Evolutionary conservation across 2,888 invertebrate genomes (phyloP).

Genomic region (Copidosoma aretas): DNA sequence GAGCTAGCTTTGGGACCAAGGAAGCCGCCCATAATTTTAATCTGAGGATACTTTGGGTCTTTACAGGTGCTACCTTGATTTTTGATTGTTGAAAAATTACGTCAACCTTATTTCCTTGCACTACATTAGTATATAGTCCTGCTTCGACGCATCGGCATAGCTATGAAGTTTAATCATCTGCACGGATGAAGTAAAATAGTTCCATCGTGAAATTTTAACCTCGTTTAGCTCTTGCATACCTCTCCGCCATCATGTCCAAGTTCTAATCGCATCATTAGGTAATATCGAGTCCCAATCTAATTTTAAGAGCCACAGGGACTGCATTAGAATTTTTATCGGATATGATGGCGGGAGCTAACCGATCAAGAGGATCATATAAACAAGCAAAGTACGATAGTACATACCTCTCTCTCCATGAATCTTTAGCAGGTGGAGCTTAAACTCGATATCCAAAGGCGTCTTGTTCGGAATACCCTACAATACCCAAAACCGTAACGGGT

Average conservation of each 20-base stretch:
- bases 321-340: not conserved
- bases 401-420: not conserved
- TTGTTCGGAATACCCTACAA: too few species aligned
- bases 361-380: not conserved
- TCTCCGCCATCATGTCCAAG: not conserved
- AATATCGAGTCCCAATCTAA: not conserved
- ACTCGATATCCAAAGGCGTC: too few species aligned
- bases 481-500: too few species aligned
- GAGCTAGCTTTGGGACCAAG: constrained; percentile 23
- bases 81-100: not conserved
- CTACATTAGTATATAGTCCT: constrained; percentile 3
- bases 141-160: constrained; percentile 33
- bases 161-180: constrained; percentile 23
- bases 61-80: constrained; percentile 32
- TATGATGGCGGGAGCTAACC: not conserved
- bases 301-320: not conserved
- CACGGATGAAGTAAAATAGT: not conserved
- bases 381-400: not conserved
- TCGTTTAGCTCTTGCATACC: not conserved
- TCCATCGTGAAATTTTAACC: constrained; percentile 23
- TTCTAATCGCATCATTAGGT: not conserved
- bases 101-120: not conserved
- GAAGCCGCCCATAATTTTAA: constrained; percentile 22
- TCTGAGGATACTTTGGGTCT: constrained; percentile 30
- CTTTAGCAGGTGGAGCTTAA: too few species aligned